Evolutionary conservation across 2,113 vertebrate genomes (phyloP), one percentile per base, ranked within the genome.

Genomic region (Tricholaema leucomelas): DNA sequence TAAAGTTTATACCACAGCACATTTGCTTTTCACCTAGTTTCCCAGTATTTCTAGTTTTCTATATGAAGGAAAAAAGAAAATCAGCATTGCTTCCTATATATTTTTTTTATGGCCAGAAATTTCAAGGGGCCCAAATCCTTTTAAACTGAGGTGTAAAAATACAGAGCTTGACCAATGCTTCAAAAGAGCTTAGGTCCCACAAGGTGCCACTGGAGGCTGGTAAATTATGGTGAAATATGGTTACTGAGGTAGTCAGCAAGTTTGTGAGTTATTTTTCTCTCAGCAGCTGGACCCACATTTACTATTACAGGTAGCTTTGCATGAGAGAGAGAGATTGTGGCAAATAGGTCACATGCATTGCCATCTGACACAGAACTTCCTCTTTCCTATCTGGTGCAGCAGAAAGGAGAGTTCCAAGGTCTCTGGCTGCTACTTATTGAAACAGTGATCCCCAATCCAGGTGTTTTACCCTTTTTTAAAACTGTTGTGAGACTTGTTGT

Each of bases 291-390:
- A 76, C 13, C 24, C 54, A 31, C 3, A 2, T 23, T 28, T 58
- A 5, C 24, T 30, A 11, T 20, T 70, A 74, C 60, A 1, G 19
- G 35, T 3, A 52, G 14, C 13, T 76, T 33, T 58, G 30, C 19
- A 52, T 1, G 0, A 63, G 24, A 64, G 36, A 64, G 36, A 46
- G 19, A 42, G 10, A 23, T 46, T 10, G 15, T 4, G 27, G 61
- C 18, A 52, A 7, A 25, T 12, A 4, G 5, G 12, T 10, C 9
- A 1, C 10, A 10, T 0, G 12, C 58, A 10, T 38, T 56, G 33
- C 20, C 38, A 16, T 61, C 18, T 31, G 38, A 8, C 35, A 44
- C 46, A 38, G 31, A 20, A 4, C 48, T 30, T n/a, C 16, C 28
- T 65, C 36, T 54, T 36, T 33, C n/a, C 23, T 33, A 2, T 3